Evolutionary conservation across 2,888 invertebrate genomes (phyloP).

Genomic region (Leptothorax acervorum): DNA sequence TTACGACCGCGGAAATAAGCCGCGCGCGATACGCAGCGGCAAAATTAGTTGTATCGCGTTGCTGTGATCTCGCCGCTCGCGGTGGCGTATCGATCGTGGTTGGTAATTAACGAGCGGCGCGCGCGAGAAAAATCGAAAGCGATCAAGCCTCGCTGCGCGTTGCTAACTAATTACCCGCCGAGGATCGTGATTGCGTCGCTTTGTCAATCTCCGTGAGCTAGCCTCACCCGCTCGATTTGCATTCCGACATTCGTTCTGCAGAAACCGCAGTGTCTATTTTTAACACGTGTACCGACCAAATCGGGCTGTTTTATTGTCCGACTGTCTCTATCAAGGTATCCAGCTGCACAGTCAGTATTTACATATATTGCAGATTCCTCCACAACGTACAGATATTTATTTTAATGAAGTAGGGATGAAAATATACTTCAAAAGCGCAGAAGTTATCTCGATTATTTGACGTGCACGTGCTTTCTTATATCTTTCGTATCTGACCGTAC

Average conservation of each 20-base stretch:
- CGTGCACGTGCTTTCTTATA: background rate
- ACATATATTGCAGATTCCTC: background rate
- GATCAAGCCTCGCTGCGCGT: slow-evolving; percentile 79
- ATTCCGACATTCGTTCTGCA: slow-evolving; percentile 80
- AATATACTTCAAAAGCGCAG: background rate
- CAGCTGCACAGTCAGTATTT: slow-evolving; percentile 6
- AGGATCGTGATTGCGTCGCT: slow-evolving; percentile 83
- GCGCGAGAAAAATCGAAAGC: slow-evolving; percentile 82
- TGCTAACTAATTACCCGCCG: slow-evolving; percentile 83
- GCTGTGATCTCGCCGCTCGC: slow-evolving; percentile 61
- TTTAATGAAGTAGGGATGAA: background rate
- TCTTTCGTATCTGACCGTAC: slow-evolving; percentile 40
- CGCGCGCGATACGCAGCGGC: slow-evolving; percentile 41
- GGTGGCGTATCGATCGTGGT: slow-evolving; percentile 68
- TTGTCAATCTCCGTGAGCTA: slow-evolving; percentile 79
- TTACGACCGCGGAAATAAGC: slow-evolving; percentile 50
- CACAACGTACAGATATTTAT: background rate
- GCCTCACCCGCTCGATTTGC: slow-evolving; percentile 80
- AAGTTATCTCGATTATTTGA: background rate
- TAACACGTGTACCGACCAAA: slow-evolving; percentile 65
- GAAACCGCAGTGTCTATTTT: slow-evolving; percentile 75
- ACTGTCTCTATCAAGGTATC: slow-evolving; percentile 33
- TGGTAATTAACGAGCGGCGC: slow-evolving; percentile 79
- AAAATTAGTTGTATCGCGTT: slow-evolving; percentile 62
- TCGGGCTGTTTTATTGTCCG: slow-evolving; percentile 51